These are phyloP conservation scores for Epinotia bilunana DNA, from an alignment of 2,888 invertebrate species.

Conservation along the genomic window DNA sequence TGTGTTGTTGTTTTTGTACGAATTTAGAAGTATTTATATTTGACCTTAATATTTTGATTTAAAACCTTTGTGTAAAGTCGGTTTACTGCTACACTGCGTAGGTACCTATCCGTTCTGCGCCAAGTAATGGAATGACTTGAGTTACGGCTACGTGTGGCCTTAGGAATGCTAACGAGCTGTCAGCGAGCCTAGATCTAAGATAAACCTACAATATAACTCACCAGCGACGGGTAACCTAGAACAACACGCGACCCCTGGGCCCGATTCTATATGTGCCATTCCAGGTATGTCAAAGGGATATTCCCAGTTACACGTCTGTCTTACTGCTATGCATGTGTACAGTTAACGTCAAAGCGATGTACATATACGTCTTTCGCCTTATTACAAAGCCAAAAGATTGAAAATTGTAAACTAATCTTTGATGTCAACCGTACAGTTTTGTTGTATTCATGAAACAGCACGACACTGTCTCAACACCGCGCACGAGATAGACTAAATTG, in stretches of 20 bases:
- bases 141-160: background rate
- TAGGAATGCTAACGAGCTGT: constrained; percentile 7
- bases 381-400: too few species aligned
- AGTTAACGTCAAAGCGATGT: too few species aligned
- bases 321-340: too few species aligned
- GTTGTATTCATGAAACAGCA: too few species aligned
- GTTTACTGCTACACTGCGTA: background rate
- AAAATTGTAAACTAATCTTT: too few species aligned
- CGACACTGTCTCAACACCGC: too few species aligned
- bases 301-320: background rate
- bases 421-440: too few species aligned
- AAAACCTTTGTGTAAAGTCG: background rate
- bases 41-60: too few species aligned
- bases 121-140: constrained; percentile 5
- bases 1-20: too few species aligned
- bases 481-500: too few species aligned
- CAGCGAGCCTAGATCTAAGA: constrained; percentile 3
- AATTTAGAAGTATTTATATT: too few species aligned
- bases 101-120: background rate
- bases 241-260: background rate
- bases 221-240: background rate
- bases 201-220: background rate
- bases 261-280: background rate
- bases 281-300: background rate
- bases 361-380: too few species aligned